Base-by-base conservation (phyloP, 2,113 vertebrate genomes). In the Donacobius atricapilla region DNA sequence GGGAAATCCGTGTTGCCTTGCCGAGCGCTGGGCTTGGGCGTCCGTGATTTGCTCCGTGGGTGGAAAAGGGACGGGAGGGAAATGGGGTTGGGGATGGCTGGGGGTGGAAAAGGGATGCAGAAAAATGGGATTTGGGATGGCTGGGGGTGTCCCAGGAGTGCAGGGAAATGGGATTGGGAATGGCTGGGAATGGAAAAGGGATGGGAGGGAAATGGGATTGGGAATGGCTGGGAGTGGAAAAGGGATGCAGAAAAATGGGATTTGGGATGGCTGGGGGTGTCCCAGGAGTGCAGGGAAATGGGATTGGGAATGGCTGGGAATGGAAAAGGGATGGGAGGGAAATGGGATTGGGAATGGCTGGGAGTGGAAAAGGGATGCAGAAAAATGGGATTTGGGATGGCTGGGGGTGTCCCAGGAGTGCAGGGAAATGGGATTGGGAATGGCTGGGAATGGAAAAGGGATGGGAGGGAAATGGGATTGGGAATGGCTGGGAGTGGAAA, bases 11-110 rank as follows among this genome's bases (percentile, higher is more conserved):
- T 8, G 2, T 21, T 58, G 15, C 21, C 31, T 25, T 9, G 25
- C 7, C 0, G 2, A 3, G 22, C 0, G 1, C 15, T 10, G 50
- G 45, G 40, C 4, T 30, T 17, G 35, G 3, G 3, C 3, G 1
- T 22, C 24, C 3, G 0, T 1, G 10, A 24, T 48, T 48, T 21
- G 8, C 3, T 47, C 11, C 0, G 1, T 3, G 30, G 42, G 47
- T 15, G 57, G 35, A 3, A 17, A 10, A 31, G 30, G 28, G 39
- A 27, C 16, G 40, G n/a, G 6, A 31, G 19, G 10, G 63, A 23
- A 65, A 37, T 0, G 71, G 51, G 31, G 27, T 11, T 56, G 19
- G 40, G n/a, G 39, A 8, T 68, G n/a, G 45, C n/a, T 35, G 65
- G 16, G 33, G 12, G 8, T 47, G 8, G n/a, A n/a, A n/a, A n/a